Percentiles rank a stretch among this genome's conserved stretches.
These are phyloP conservation scores for Dallia pectoralis DNA, from an alignment of 2,797 vertebrate species.

Conservation along the genomic window DNA sequence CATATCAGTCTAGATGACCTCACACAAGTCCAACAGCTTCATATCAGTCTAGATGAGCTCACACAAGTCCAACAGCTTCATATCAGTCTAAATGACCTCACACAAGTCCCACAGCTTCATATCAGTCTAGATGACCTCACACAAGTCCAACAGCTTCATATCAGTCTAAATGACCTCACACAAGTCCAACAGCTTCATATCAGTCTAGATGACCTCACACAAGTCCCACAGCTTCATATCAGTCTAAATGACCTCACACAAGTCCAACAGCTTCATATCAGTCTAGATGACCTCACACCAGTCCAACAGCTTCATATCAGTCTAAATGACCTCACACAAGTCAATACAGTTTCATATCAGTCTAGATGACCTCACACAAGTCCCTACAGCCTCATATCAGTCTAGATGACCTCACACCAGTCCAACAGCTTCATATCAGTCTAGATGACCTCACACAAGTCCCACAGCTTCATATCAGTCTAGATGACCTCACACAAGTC, in stretches of 20 bases:
- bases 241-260: no score
- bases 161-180: no score
- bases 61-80: constrained; percentile 6
- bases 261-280: not conserved
- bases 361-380: not conserved
- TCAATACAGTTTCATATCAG: not conserved
- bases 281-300: not conserved
- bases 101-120: not conserved
- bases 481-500: not conserved
- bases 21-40: not conserved
- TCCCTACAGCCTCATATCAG: no score
- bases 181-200: not conserved
- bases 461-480: no score
- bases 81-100: no score
- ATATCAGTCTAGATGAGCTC: not conserved
- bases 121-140: not conserved
- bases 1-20: no score
- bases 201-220: not conserved
- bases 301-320: no score
- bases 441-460: not conserved
- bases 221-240: no score
- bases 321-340: no score
- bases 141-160: no score
- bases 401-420: no score
- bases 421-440: not conserved